Evolutionary conservation across 2,113 vertebrate genomes (phyloP), one percentile per base, ranked within the genome.

Genomic region (Antigone vipio): DNA sequence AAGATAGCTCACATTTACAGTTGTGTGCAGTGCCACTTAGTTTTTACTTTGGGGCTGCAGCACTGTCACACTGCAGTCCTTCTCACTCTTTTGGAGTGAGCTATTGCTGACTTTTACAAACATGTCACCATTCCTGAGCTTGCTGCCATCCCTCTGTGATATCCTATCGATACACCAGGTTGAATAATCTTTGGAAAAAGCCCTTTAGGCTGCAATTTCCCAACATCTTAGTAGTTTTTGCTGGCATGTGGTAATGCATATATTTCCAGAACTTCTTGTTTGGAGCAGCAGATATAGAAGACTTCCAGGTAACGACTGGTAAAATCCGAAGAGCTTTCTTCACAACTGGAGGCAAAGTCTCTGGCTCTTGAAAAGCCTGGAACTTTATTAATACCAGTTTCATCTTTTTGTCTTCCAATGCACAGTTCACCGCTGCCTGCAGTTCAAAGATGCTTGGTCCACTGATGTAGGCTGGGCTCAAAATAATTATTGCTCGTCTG

Each of bases 351-450:
- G 99, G 98, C 69, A 99, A 95, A 12, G 96, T 96, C 9, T 98
- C 94, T 62, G 97, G 97, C 66, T 98, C 97, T 80, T 97, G 96
- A 78, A 98, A 98, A 78, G 97, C 53, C 23, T 91, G 85, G 73
- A 98, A 98, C 63, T 98, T 98, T 93, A 99, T 95, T 92, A 99
- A 95, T 88, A 99, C 95, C 22, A 98, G 32, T 67, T 98, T 98
- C 58, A 98, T 94, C 10, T 84, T 96, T 52, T 97, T 97, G 59
- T 98, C 98, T 78, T 97, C 97, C 92, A 98, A 66, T 1, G 98
- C 97, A 55, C 97, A 98, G 91, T 98, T 98, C 68, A 99, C 96
- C 0, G 98, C 99, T 66, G 99, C 98, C 94, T 99, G 98, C n/a
- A 99, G 96, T 66, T 99, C 99, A 95, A 99, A 99, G 82, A 99